phyloP scores from a whole-genome alignment of 2,113 vertebrate species.

The Tapirus terrestris region DNA sequence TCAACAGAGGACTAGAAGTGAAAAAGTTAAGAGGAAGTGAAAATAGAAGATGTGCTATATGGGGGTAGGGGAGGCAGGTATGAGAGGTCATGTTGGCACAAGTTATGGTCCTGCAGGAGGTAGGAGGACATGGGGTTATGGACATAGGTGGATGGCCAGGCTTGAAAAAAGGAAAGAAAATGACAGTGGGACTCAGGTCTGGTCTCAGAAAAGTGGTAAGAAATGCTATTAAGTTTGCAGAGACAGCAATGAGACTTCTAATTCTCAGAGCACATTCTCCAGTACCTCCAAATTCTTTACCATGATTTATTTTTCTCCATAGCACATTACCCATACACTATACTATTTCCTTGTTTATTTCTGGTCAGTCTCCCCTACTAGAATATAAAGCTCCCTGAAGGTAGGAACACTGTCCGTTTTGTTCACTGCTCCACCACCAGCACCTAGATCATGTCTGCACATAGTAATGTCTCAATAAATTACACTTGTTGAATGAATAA shows the following conservation, averaged over 20 bases:
- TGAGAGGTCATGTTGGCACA: not conserved
- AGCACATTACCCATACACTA: not conserved
- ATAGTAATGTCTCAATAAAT: not conserved
- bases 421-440: not conserved
- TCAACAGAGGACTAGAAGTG: not conserved
- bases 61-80: too few species aligned
- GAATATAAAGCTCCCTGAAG: not conserved
- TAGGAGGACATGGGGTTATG: not conserved
- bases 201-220: not conserved
- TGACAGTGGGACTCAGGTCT: not conserved
- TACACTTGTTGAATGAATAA: not conserved
- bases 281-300: not conserved
- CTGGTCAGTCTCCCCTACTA: not conserved
- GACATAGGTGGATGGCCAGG: not conserved
- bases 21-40: not conserved
- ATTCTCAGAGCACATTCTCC: not conserved
- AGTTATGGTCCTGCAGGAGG: not conserved
- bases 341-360: not conserved
- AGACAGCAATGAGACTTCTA: not conserved
- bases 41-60: not conserved
- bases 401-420: not conserved
- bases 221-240: not conserved
- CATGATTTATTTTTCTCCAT: not conserved
- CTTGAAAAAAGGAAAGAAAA: not conserved
- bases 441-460: not conserved